Evolutionary conservation across 2,888 invertebrate species (phyloP).

Genomic region (Prenolepis imparis): DNA sequence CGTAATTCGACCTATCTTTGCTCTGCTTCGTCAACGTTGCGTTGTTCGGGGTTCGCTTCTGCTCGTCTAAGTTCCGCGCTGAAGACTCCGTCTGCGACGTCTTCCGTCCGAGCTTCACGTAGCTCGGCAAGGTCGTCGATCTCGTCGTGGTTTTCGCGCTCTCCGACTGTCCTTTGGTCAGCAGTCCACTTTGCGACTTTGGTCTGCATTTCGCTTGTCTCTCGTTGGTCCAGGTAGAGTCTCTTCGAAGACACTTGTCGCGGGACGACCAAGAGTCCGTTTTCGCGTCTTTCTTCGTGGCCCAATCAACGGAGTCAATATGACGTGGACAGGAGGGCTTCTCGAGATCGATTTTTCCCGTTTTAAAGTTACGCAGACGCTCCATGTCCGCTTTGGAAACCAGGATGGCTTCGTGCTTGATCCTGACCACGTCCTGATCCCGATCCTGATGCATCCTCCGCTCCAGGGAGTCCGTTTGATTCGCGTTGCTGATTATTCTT

Average conservation of each 20-base stretch:
- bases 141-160: slow-evolving; percentile 47
- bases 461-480: slow-evolving; percentile 65
- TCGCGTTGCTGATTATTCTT: slow-evolving; percentile 81
- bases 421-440: slow-evolving; percentile 36
- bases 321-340: not conserved
- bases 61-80: slow-evolving; percentile 49
- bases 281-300: slow-evolving; percentile 11
- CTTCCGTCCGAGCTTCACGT: slow-evolving; percentile 77
- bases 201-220: slow-evolving; percentile 56
- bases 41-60: slow-evolving; percentile 15
- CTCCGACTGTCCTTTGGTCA: slow-evolving; percentile 35
- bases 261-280: slow-evolving; percentile 17
- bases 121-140: slow-evolving; percentile 79
- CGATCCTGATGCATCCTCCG: slow-evolving; percentile 43
- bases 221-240: slow-evolving; percentile 31
- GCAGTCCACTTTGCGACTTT: slow-evolving; percentile 66
- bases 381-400: slow-evolving; percentile 32
- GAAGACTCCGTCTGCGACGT: slow-evolving; percentile 67
- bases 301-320: not conserved
- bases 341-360: slow-evolving; percentile 1
- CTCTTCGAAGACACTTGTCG: slow-evolving; percentile 13
- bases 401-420: slow-evolving; percentile 43
- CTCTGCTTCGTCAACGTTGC: slow-evolving; percentile 70
- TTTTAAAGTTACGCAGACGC: slow-evolving; percentile 19
- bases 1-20: slow-evolving; percentile 78